A percentile compares a stretch with the other conserved stretches of the same genome.
Conservation (phyloP, 2,797 vertebrate species). For the Decapterus maruadsi region DNA sequence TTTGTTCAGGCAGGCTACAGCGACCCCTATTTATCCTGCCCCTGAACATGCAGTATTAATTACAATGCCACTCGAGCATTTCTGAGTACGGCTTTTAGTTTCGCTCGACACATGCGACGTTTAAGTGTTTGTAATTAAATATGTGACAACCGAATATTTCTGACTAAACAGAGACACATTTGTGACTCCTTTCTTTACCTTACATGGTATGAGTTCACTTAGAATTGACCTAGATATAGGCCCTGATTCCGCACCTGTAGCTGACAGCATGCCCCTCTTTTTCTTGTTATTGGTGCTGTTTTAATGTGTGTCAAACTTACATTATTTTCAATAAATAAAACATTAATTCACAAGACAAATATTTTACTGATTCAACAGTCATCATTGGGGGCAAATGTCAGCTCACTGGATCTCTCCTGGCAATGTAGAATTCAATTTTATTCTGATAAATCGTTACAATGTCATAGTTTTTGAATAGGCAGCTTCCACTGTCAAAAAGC, state of each 20-base stretch:
- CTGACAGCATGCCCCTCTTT: neutral
- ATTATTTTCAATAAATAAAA: neutral
- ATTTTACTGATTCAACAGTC: neutral
- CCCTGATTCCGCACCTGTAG: neutral
- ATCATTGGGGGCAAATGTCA: too few species aligned
- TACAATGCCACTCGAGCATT: neutral
- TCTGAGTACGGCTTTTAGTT: neutral
- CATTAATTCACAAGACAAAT: neutral
- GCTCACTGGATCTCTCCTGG: too few species aligned
- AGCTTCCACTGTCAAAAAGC: neutral
- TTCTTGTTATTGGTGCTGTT: neutral
- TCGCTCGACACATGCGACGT: neutral
- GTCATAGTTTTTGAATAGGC: neutral
- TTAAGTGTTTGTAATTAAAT: neutral
- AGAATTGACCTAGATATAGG: neutral
- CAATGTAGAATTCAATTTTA: neutral
- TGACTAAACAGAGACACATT: neutral
- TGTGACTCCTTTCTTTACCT: neutral
- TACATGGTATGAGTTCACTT: neutral
- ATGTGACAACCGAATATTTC: neutral
- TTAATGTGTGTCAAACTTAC: neutral
- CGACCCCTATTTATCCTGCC: conserved; percentile 72
- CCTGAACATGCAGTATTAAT: conserved; percentile 6
- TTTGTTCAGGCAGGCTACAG: conserved; percentile 89
- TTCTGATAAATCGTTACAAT: neutral